These are phyloP conservation scores for Chorisops tibialis DNA, from an alignment of 2,888 invertebrate species.

Conservation along the genomic window DNA sequence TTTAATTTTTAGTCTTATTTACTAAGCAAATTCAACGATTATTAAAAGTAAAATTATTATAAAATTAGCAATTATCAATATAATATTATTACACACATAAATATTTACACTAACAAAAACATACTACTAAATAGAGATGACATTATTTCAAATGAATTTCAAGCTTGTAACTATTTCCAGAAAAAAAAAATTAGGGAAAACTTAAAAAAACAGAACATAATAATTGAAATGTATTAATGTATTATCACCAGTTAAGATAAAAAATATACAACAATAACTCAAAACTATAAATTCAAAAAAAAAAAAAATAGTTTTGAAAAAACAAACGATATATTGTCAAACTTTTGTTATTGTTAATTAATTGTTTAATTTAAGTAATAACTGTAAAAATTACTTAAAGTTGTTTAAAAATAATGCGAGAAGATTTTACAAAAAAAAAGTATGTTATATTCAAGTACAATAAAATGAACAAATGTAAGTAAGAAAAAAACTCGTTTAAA, in stretches of 20 bases:
- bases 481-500: not conserved
- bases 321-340: conserved; percentile 1
- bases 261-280: not conserved
- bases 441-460: conserved; percentile 3
- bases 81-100: conserved; percentile 15
- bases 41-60: conserved; percentile 15
- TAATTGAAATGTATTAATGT: conserved; percentile 2
- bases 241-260: conserved; percentile 13
- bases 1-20: conserved; percentile 12
- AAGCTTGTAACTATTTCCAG: conserved; percentile 15
- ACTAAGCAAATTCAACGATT: conserved; percentile 23
- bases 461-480: conserved; percentile 15
- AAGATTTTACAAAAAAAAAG: conserved; percentile 3
- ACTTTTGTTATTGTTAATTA: conserved; percentile 21
- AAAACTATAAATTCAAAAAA: conserved; percentile 1
- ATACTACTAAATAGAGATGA: conserved; percentile 11
- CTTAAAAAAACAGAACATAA: conserved; percentile 8
- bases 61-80: conserved; percentile 19
- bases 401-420: conserved; percentile 8
- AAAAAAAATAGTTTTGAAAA: not conserved
- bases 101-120: conserved; percentile 16
- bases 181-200: conserved; percentile 20
- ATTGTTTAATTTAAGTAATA: conserved; percentile 20
- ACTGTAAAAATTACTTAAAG: conserved; percentile 20
- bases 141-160: conserved; percentile 13